Evolutionary conservation across 1,140 invertebrate genomes (phyloP), one percentile per base, ranked within the genome.

Genomic region (Sitophilus oryzae): DNA sequence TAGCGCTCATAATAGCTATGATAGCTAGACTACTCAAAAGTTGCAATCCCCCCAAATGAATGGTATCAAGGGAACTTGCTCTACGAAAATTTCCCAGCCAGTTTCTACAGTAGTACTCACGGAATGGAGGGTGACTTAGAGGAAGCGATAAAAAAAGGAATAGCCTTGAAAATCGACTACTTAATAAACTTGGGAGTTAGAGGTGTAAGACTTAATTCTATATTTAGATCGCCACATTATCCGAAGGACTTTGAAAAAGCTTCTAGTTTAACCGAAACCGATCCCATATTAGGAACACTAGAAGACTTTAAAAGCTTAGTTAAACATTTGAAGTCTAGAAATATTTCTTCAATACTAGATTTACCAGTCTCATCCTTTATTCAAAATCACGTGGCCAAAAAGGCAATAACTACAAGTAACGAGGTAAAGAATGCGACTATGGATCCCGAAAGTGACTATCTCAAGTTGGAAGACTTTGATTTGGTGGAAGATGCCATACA

Each of bases 11-110:
- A 2, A 76, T 88, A 45, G 80, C 79, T 6, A 78, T 86, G 71
- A 83, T 89, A 16, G 73, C 78, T 11, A 80, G 78, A 1, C 77
- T 89, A 69, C 86, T 86, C 16, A 82, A 77, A 67, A 77, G 77
- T 51, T 90, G 84, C 58, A 83, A 85, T n/a, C 67, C 83, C 82
- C 23, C 60, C 70, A 6, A 71, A 76, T 2, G 74, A 84, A 48
- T 93, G 89, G 89, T 88, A 87, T 76, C 85, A 89, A 74, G 86
- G 88, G 10, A 81, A 79, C 45, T 74, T 89, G 1, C 83, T 91
- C 62, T 91, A 91, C 66, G 87, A 91, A 73, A 81, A 91, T 47
- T 89, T 89, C 62, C 86, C 87, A 2, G 84, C 84, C 0, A 88
- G 86, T 37, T 91, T 89, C 66, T 80, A 87, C 67, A 88, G 90